Evolutionary conservation across 1,140 invertebrate species (phyloP), one percentile per base, ranked within the genome.

Genomic region (Psilanteris sp.): DNA sequence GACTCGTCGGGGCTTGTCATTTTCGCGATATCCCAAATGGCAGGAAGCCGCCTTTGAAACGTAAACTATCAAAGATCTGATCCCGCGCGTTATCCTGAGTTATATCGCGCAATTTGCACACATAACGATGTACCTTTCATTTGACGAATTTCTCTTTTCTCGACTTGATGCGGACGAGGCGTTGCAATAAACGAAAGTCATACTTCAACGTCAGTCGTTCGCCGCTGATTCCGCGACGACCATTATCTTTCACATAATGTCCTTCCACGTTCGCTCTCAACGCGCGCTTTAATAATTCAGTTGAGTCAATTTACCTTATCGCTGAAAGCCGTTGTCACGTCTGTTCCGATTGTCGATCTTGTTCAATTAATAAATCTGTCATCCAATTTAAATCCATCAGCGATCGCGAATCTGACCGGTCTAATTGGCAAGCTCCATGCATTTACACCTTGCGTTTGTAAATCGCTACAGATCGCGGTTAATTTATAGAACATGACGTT

Each of bases 341-440:
- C 9, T 27, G 66, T 50, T 54, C 31, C 15, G 46, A 61, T 70
- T 61, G 46, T 37, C 54, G 44, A 70, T 70, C 54, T 59, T 36
- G 54, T 70, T 61, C 66, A 70, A 70, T 70, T 70, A 70, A 70
- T 70, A 70, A 70, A 48, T 48, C 54, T 39, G 52, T 20, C 26
- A 14, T 46, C 39, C 26, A 18, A 8, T 39, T 31, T 34, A 13
- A 57, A 57, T 57, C 50, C 59, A 50, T 41, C 52, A 8, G 10
- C 7, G 37, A 57, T 37, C 9, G 18, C 29, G 18, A 27, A 62
- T 50, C 32, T 43, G 52, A 15, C 29, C 24, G 14, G 10, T 36
- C 37, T 50, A 70, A 70, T 70, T 70, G 39, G 52, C 27, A 32
- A 10, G 48, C 57, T 16, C 16, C 14, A 15, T 8, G 24, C 32